Base-by-base conservation (phyloP, 2,888 invertebrate genomes). In the Merodon equestris region DNA sequence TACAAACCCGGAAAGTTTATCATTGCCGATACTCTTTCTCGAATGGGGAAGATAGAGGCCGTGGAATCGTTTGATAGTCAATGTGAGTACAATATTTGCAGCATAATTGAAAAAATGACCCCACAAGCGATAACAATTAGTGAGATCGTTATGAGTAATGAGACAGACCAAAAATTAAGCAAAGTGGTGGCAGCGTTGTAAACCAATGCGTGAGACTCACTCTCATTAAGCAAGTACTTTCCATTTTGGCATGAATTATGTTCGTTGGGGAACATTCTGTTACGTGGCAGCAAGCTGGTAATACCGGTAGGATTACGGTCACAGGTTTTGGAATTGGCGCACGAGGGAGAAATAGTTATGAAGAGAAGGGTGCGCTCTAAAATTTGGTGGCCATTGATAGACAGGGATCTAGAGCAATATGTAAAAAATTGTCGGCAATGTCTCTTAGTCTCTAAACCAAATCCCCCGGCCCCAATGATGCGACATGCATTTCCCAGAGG, bases 241-340 rank as follows among this genome's bases (percentile, higher is more conserved):
- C n/a, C n/a, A n/a, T n/a, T n/a, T n/a, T n/a, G n/a, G n/a, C n/a
- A n/a, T n/a, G n/a, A n/a, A n/a, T n/a, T n/a, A n/a, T n/a, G n/a
- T n/a, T n/a, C n/a, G n/a, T n/a, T n/a, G n/a, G n/a, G n/a, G n/a
- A n/a, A n/a, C n/a, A n/a, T n/a, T n/a, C n/a, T n/a, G n/a, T n/a
- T 82, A 9, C 51, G 71, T 13, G 81, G 76, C 14, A 81, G 71
- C 12, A 54, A 51, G 42, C 64, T 81, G 4, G 58, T 82, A 13
- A 77, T 82, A 51, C 74, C 71, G n/a, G 54, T 40, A 40, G n/a
- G 34, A 9, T 63, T 83, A 13, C 48, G 75, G 27, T 9, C 44
- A 36, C 61, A 57, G 44, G 81, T 84, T 9, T 56, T 86, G 38
- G 53, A 73, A 18, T 61, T 84, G 40, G 84, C 64, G 4, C 36